phyloP scores from a whole-genome alignment of 2,113 vertebrate genomes.

The Tetrax tetrax region DNA sequence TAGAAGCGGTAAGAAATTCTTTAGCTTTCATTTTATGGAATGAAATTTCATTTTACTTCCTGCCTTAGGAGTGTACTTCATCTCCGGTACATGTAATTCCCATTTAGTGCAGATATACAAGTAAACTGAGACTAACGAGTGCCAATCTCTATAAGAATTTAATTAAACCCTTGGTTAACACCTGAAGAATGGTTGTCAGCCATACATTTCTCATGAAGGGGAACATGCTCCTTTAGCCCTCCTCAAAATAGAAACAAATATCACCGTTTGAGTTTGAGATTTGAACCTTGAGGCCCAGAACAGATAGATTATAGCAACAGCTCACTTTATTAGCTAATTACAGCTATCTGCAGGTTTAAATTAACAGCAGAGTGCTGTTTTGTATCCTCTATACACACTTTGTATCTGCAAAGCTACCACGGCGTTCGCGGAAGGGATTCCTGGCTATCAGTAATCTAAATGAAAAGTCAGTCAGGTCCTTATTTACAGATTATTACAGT shows the following conservation, averaged over 20 bases:
- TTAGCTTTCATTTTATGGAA: not conserved
- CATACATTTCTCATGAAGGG: not conserved
- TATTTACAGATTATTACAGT: not conserved
- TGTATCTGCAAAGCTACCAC: rapidly evolving
- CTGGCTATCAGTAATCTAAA: not conserved
- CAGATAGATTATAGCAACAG: not conserved
- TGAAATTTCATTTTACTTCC: not conserved
- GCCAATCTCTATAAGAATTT: not conserved
- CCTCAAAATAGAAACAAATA: not conserved
- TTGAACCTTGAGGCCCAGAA: not conserved
- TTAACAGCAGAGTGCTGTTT: not conserved
- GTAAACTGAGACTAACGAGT: not conserved
- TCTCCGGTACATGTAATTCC: not conserved
- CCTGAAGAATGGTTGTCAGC: not conserved
- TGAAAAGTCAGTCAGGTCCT: not conserved
- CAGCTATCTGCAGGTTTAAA: not conserved
- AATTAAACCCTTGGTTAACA: not conserved
- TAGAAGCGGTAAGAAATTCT: not conserved
- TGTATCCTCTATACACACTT: not conserved
- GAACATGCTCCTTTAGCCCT: not conserved
- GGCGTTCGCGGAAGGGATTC: rapidly evolving
- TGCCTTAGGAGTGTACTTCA: not conserved
- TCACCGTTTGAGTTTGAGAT: not conserved
- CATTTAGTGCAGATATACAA: not conserved
- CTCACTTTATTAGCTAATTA: not conserved